These are phyloP conservation scores for Pachyrhynchus sulphureomaculatus DNA, from an alignment of 1,140 invertebrate genomes.

Conservation along the genomic window DNA sequence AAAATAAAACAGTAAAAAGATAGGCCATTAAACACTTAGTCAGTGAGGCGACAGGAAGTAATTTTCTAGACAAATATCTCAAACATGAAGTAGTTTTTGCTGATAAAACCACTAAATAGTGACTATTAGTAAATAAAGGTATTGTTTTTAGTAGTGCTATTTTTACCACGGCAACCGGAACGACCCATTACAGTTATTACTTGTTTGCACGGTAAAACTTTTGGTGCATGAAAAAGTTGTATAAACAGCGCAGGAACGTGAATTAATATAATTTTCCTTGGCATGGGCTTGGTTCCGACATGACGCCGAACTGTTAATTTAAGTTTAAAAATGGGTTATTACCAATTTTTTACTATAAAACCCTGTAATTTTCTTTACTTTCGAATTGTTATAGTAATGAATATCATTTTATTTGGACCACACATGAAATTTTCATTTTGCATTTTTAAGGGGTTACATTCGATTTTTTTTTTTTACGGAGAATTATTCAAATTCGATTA, in stretches of 20 bases:
- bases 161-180: not conserved
- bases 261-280: conserved; percentile 14
- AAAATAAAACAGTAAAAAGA: not conserved
- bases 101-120: not conserved
- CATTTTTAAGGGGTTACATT: too few species aligned
- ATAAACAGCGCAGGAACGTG: not conserved
- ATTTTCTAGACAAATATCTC: not conserved
- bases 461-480: too few species aligned
- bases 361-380: conserved; percentile 17
- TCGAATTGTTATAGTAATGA: conserved; percentile 2
- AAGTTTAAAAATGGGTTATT: conserved; percentile 17
- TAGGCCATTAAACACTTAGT: conserved; percentile 2
- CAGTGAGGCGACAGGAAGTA: conserved; percentile 1
- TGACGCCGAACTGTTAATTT: conserved; percentile 7
- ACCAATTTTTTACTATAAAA: conserved; percentile 8
- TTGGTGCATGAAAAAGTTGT: conserved; percentile 10
- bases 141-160: not conserved
- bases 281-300: conserved; percentile 10
- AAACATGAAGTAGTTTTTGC: not conserved
- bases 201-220: conserved; percentile 1
- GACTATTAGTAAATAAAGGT: not conserved
- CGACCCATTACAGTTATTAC: not conserved
- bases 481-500: too few species aligned
- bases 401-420: conserved; percentile 1
- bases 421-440: not conserved